These are phyloP conservation scores for Nesogale talazaci DNA, from an alignment of 2,113 vertebrate species.

Conservation along the genomic window DNA sequence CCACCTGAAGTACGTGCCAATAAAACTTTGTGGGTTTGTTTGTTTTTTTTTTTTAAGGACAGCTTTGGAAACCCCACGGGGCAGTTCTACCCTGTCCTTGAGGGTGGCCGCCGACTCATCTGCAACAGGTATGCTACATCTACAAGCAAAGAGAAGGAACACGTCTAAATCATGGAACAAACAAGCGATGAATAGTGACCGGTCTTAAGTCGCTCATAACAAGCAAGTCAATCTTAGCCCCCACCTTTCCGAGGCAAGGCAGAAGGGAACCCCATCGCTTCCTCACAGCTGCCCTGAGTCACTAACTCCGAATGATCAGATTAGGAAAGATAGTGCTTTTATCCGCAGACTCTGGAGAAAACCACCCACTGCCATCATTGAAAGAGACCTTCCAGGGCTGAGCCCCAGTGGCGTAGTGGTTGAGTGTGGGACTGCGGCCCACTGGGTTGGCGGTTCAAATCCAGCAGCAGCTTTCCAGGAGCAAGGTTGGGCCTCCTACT, in stretches of 20 bases:
- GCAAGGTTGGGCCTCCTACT: too few species aligned
- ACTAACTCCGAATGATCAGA: conserved; percentile 20
- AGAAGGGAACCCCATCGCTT: not conserved
- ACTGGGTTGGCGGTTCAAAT: too few species aligned
- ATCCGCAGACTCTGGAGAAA: conserved; percentile 17
- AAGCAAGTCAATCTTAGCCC: not conserved
- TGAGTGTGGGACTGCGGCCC: too few species aligned
- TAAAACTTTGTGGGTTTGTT: too few species aligned
- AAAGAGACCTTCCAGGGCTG: not conserved
- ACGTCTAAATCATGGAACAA: not conserved
- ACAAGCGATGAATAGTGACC: not conserved
- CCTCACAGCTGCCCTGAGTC: not conserved
- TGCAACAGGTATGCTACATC: not conserved
- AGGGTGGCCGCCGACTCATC: accelerated
- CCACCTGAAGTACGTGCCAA: too few species aligned
- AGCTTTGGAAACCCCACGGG: not conserved
- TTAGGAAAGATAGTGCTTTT: conserved; percentile 6
- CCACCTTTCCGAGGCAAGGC: not conserved
- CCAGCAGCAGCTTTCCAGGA: too few species aligned
- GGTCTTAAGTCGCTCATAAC: not conserved
- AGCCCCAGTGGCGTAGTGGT: too few species aligned
- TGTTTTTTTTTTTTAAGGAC: too few species aligned
- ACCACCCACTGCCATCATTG: not conserved
- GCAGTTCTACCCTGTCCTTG: not conserved
- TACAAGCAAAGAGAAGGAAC: not conserved